phyloP scores from a whole-genome alignment of 2,113 vertebrate species.

The Haemorhous mexicanus region DNA sequence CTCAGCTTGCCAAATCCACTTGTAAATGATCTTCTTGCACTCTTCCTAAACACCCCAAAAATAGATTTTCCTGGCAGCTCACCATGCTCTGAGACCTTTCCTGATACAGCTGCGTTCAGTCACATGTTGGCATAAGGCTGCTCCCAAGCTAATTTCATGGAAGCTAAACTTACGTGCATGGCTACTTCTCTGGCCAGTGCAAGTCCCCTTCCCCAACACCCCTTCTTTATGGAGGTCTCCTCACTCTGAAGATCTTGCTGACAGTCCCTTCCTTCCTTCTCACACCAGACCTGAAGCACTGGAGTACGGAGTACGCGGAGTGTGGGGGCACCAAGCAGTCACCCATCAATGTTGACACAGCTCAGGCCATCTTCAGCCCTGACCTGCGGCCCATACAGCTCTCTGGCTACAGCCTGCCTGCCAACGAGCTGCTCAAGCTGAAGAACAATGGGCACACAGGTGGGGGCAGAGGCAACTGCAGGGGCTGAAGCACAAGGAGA shows the following conservation, averaged over 20 bases:
- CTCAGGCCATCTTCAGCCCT: constrained; percentile 16
- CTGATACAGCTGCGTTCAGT: background rate
- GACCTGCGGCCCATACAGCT: constrained; percentile 53
- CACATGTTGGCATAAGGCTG: background rate
- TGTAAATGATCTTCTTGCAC: constrained; percentile 21
- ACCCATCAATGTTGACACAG: constrained; percentile 65
- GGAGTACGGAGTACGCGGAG: constrained; percentile 11
- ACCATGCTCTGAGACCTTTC: background rate
- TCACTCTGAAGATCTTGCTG: rapidly evolving
- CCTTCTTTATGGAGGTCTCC: background rate
- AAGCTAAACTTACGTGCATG: background rate
- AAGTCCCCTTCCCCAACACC: background rate
- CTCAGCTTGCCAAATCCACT: background rate
- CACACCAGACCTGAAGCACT: background rate
- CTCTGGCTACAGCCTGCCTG: constrained; percentile 59
- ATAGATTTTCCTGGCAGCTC: constrained; percentile 56
- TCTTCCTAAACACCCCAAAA: constrained; percentile 52
- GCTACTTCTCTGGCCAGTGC: background rate
- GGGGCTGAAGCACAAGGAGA: background rate
- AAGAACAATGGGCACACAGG: constrained; percentile 77
- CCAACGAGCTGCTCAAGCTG: constrained; percentile 31
- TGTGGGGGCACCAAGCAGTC: constrained; percentile 66
- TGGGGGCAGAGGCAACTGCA: background rate
- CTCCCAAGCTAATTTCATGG: background rate
- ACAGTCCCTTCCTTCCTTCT: background rate